Percentiles rank a stretch among this genome's conserved stretches.
Evolutionary conservation across 2,797 vertebrate species (phyloP).

Genomic region (Catamblyrhynchus diadema): DNA sequence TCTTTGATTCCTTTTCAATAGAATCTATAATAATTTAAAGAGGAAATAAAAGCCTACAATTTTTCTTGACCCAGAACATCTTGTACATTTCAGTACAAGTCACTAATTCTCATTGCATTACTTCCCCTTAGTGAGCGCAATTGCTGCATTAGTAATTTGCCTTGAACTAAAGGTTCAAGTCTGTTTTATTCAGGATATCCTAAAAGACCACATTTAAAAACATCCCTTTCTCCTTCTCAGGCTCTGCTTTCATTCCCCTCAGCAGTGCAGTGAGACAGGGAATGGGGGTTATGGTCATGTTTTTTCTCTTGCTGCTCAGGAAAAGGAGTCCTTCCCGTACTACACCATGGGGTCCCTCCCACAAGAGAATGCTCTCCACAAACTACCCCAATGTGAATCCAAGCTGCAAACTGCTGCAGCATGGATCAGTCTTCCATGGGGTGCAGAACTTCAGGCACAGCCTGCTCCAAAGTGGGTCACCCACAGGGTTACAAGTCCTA

Average conservation of each 20-base stretch:
- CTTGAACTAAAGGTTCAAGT: background rate
- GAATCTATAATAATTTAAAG: background rate
- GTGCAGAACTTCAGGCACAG: background rate
- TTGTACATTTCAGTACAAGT: background rate
- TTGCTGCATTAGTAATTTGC: background rate
- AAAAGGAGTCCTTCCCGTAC: background rate
- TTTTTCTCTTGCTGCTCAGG: background rate
- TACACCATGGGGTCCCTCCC: background rate
- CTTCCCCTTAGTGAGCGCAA: background rate
- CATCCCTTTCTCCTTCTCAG: background rate
- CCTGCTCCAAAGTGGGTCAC: background rate
- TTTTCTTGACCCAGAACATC: background rate
- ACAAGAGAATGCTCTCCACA: background rate
- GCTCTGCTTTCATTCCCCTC: too few relatives aligned
- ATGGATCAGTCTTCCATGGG: background rate
- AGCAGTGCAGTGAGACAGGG: rapidly evolving
- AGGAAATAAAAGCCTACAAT: background rate
- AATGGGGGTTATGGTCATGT: rapidly evolving
- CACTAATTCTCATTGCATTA: background rate
- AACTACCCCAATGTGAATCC: too few relatives aligned
- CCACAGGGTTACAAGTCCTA: background rate
- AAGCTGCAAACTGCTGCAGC: background rate
- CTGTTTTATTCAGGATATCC: background rate
- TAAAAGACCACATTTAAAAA: background rate
- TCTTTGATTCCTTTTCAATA: background rate